Base-by-base conservation (phyloP, 2,113 vertebrate genomes). In the Patagioenas fasciata region DNA sequence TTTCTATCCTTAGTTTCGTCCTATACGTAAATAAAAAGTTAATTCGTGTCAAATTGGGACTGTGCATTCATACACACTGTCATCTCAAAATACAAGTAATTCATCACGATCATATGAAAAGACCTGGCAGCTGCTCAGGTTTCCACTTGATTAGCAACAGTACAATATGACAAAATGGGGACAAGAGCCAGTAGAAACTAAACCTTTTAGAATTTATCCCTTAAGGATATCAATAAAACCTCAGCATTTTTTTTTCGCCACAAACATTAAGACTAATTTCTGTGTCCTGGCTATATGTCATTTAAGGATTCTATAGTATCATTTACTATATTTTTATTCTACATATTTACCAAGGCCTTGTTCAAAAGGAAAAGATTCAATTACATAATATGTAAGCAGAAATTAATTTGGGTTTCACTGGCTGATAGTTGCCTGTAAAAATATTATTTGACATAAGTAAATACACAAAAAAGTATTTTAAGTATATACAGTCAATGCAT, bases 1-100 rank as follows among this genome's bases (percentile, higher is more conserved):
- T 92, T 97, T 92, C 89, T 97, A 79, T 84, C 94, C 82, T 95
- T 89, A 89, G 70, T 67, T 74, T 96, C 97, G 84, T 91, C 97
- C 98, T 98, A 86, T 61, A 58, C 4, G 92, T 13, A 88, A 96
- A 95, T 66, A 13, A 93, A 24, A 75, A 89, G 11, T 79, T 69
- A 80, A 50, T 29, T 71, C 26, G 16, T 58, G 26, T 64, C 62
- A 72, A 16, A 80, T 60, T 7, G 60, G 50, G 47, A 50, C 15
- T 58, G 19, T 17, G 14, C 6, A 40, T 48, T 57, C 62, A 70
- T 5, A 62, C 13, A 57, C 7, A 12, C 5, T 18, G 16, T 44
- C 50, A 85, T 15, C 53, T 74, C 60, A 80, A 42, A 93, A 66
- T 28, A n/a, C 40, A 93, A 67, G 11, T 19, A 72, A 18, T 65